Percentiles rank a stretch among this genome's conserved stretches.
Evolutionary conservation across 2,888 invertebrate genomes (phyloP).

Genomic region (Amphipoea oculea): DNA sequence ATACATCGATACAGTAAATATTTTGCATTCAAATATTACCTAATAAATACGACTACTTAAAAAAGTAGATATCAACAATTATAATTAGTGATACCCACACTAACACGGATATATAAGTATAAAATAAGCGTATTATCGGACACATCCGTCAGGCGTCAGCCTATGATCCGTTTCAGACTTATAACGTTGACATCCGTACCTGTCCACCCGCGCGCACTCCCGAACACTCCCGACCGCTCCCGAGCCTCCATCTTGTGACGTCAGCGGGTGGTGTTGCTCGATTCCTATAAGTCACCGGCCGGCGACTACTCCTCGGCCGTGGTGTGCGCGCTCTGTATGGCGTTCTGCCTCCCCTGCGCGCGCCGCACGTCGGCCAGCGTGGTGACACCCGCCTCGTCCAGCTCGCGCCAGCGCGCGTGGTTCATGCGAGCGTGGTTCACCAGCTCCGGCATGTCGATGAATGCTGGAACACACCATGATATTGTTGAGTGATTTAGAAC

Average conservation of each 20-base stretch:
- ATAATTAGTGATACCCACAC: conserved; percentile 83
- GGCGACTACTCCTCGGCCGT: conserved; percentile 48
- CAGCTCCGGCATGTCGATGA: conserved; percentile 98
- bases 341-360: conserved; percentile 75
- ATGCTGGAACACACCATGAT: conserved; percentile 90
- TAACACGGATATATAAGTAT: conserved; percentile 87
- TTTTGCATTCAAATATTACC: conserved; percentile 74
- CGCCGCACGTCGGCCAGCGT: conserved; percentile 92
- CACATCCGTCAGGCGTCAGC: conserved; percentile 84
- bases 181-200: conserved; percentile 79
- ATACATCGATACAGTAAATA: conserved; percentile 77
- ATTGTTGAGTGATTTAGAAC: neutral
- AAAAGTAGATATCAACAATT: conserved; percentile 86
- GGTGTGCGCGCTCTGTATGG: conserved; percentile 58
- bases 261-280: conserved; percentile 29
- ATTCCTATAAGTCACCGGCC: neutral
- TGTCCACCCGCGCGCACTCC: conserved; percentile 41
- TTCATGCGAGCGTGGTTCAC: conserved; percentile 95
- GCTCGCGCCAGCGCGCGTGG: conserved; percentile 97
- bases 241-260: conserved; percentile 11
- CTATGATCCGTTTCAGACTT: conserved; percentile 89
- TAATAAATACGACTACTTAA: conserved; percentile 83
- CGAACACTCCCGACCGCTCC: conserved; percentile 16
- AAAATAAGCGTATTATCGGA: conserved; percentile 90
- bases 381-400: conserved; percentile 94